Evolutionary conservation across 2,888 invertebrate species (phyloP).

Genomic region (Augiades crinisus): DNA sequence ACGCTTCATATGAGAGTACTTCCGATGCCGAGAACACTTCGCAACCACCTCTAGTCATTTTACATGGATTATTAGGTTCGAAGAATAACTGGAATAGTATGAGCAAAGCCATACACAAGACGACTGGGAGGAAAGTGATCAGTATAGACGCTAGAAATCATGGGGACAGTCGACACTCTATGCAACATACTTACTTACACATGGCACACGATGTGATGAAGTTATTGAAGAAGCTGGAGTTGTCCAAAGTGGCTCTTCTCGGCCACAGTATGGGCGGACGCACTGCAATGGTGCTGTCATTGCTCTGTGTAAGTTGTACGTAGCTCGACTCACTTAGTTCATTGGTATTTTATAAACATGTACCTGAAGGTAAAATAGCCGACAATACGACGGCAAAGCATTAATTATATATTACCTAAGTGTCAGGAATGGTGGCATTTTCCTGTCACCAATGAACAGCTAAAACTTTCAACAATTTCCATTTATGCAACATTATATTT

Average conservation of each 20-base stretch:
- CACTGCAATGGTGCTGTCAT: conserved; percentile 91
- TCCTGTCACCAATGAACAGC: too few species aligned
- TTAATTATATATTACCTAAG: too few species aligned
- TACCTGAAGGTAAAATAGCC: too few species aligned
- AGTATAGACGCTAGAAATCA: conserved; percentile 96
- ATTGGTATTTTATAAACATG: too few species aligned
- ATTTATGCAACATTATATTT: too few species aligned
- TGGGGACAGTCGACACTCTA: conserved; percentile 93
- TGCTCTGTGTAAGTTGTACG: conserved; percentile 81
- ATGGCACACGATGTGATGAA: conserved; percentile 84
- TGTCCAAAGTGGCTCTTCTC: conserved; percentile 85
- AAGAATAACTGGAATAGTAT: conserved; percentile 96
- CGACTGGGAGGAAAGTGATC: conserved; percentile 87
- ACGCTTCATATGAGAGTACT: conserved; percentile 84
- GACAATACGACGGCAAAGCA: too few species aligned
- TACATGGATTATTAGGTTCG: conserved; percentile 96
- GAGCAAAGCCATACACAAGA: conserved; percentile 87
- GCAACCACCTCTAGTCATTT: conserved; percentile 87
- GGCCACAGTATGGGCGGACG: conserved; percentile 99
- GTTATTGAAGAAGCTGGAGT: conserved; percentile 83
- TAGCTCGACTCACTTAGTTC: conserved; percentile 33
- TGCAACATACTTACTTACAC: conserved; percentile 87
- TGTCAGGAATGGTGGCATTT: too few species aligned
- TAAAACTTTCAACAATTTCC: too few species aligned
- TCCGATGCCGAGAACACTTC: conserved; percentile 45